Percentiles rank a stretch among this genome's conserved stretches.
phyloP scores from a whole-genome alignment of 2,113 vertebrate genomes.

The Gorsachius goisagi region DNA sequence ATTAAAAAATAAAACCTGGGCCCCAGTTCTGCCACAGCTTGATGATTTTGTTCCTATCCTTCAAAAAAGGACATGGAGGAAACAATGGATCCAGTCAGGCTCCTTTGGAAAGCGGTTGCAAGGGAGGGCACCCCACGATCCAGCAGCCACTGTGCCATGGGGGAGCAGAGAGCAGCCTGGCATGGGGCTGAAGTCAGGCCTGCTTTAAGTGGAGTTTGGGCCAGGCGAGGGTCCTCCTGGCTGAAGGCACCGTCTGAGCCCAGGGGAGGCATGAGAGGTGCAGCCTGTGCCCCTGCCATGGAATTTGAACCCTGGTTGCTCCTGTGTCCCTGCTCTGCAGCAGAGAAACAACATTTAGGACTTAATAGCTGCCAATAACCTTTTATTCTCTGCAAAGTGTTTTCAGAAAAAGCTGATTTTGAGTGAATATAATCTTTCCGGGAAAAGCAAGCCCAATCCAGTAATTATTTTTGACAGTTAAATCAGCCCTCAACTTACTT shows the following conservation, averaged over 20 bases:
- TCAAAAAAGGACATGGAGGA: not conserved
- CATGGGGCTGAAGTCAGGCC: not conserved
- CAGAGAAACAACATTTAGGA: not conserved
- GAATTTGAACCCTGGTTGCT: not conserved
- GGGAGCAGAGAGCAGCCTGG: not conserved
- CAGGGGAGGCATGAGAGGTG: accelerated
- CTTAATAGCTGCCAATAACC: constrained; percentile 12
- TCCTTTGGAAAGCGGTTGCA: accelerated
- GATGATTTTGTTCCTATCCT: not conserved
- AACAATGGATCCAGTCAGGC: not conserved
- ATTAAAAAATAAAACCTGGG: too few relatives aligned
- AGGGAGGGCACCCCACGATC: not conserved
- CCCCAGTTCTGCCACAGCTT: not conserved
- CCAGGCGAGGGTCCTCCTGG: not conserved
- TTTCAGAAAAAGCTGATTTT: constrained; percentile 16
- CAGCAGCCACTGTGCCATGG: accelerated
- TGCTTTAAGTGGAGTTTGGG: not conserved
- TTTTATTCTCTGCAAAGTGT: constrained; percentile 16
- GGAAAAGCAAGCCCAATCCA: not conserved
- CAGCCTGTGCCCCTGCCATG: accelerated
- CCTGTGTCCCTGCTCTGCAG: not conserved
- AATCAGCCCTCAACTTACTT: constrained; percentile 7
- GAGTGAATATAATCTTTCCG: not conserved
- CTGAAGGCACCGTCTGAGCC: accelerated
- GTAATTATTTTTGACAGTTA: constrained; percentile 17